These are phyloP conservation scores for Paraescarpia echinospica DNA, from an alignment of 1,140 invertebrate genomes.

Conservation along the genomic window DNA sequence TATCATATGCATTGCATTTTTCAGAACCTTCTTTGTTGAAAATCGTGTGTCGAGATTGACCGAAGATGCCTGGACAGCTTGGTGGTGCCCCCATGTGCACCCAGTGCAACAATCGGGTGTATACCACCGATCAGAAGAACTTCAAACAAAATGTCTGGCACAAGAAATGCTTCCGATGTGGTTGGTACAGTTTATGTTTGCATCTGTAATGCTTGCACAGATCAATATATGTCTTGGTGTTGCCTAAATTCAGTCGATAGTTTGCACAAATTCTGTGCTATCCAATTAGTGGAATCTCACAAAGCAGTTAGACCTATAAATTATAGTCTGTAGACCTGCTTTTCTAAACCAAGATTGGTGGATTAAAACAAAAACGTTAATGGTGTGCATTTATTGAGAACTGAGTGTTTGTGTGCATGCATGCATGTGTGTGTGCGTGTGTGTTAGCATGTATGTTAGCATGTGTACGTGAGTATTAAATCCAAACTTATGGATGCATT, in stretches of 20 bases:
- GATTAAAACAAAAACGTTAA: not conserved
- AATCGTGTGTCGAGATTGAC: not conserved
- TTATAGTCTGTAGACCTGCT: not conserved
- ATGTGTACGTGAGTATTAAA: too few relatives aligned
- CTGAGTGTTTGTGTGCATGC: not conserved
- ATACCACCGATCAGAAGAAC: conserved; percentile 7
- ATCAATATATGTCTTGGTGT: not conserved
- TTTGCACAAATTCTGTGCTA: not conserved
- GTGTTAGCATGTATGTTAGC: too few relatives aligned
- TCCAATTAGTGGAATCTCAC: not conserved
- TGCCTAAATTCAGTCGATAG: not conserved
- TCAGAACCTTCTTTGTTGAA: conserved; percentile 6
- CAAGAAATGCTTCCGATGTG: conserved; percentile 18
- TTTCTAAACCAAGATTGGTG: not conserved
- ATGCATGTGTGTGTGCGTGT: too few relatives aligned
- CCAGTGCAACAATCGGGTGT: conserved; percentile 3
- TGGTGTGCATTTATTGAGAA: not conserved
- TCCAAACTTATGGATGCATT: too few relatives aligned
- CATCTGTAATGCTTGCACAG: not conserved
- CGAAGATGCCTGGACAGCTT: conserved; percentile 12
- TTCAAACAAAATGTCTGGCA: not conserved
- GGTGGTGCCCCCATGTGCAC: conserved; percentile 17
- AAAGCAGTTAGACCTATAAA: not conserved
- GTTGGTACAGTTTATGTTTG: conserved; percentile 4
- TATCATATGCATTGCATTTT: not conserved